Evolutionary conservation across 2,888 invertebrate genomes (phyloP), one percentile per base, ranked within the genome.

Genomic region (Cryptocheilus praepositus): DNA sequence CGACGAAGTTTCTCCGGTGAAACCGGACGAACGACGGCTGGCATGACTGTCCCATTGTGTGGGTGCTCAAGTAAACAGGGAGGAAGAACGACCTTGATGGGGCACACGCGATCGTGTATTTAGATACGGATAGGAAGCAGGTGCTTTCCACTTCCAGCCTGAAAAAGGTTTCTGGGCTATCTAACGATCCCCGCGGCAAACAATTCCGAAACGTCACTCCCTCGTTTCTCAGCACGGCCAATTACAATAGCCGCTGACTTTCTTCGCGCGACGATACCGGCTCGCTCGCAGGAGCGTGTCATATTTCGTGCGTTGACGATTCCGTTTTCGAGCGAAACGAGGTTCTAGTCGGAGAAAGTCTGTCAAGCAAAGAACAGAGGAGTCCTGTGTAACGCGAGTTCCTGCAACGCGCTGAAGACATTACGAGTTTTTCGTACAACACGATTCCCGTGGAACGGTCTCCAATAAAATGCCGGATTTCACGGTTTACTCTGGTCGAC

Each of bases 61-160:
- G 28, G 56, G n/a, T 57, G 52, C 8, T 15, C 25, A 49, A 49
- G 43, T 25, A 63, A 67, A 63, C 36, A 45, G 19, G 28, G 52
- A 58, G 53, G 49, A 64, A 64, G 56, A 19, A 44, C 64, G 46
- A 64, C 64, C 68, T 69, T 65, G 68, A 58, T 56, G 21, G 56
- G 44, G 45, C 61, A 57, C 68, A 61, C 49, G 68, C 68, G 64
- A 68, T 68, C 52, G 22, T 36, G 43, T 52, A 53, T 52, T 64
- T 64, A 69, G 64, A 61, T 57, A 61, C 57, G 54, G 13, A 60
- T 58, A 49, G 46, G 45, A 46, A 58, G 58, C 51, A 56, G 60
- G 54, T 21, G 56, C 51, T 56, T 21, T 52, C 22, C 36, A 36
- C 16, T 56, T 44, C n/a, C 58, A 28, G 15, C 13, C 3, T 28